Evolutionary conservation across 1,140 invertebrate genomes (phyloP), one percentile per base, ranked within the genome.

Genomic region (Eupeodes corollae): DNA sequence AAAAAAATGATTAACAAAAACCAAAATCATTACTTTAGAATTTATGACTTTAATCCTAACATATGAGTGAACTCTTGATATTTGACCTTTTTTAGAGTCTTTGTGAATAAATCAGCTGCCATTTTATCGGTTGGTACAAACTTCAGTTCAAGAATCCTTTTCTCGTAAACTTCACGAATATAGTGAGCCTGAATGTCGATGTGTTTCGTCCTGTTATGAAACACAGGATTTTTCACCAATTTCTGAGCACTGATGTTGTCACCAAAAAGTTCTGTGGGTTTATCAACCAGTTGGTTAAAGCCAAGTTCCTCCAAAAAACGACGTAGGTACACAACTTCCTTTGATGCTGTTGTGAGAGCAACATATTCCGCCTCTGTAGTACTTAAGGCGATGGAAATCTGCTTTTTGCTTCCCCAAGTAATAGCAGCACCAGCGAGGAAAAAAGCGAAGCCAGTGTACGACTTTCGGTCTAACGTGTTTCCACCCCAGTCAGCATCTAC

Each of bases 111-210:
- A 42, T 51, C 49, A 3, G 45, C 40, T 16, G 35, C 33, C 49
- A 47, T 51, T 18, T 51, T 19, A 33, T 42, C 35, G 8, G 45
- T 51, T 26, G 33, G 26, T 26, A 39, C 19, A 47, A 47, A 51
- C 12, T 41, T 21, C 12, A 51, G 19, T 12, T 34, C 13, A 14
- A 51, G 26, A 30, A 39, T 33, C 10, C 37, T 18, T 18, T 14
- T 33, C 15, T 47, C 43, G 19, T 42, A 26, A 12, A 48, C 11
- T 35, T 49, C 48, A 18, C 61, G 21, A 5, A 64, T 54, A 44
- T 61, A 68, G 55, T 70, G 62, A 46, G 66, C 54, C 9, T 53
- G 49, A 8, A 69, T 55, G 47, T 70, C 63, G 18, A 73, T 71
- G 44, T 71, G 70, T 44, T 73, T 72, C 0, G 61, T 63, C 30